These are phyloP conservation scores for Euzetes globulus DNA, from an alignment of 2,888 invertebrate species.

Conservation along the genomic window DNA sequence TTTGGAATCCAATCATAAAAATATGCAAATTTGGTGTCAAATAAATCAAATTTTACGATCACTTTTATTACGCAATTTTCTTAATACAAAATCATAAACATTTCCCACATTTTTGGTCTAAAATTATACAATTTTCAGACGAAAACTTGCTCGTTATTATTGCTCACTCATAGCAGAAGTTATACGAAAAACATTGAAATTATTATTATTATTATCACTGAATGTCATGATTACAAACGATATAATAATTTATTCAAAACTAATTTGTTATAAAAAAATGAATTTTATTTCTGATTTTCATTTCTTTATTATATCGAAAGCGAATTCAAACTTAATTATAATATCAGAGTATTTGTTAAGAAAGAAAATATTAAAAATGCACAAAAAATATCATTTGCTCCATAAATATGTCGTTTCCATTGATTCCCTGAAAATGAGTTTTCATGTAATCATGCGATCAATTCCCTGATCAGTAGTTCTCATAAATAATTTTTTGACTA, in stretches of 20 bases:
- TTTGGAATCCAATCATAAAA: no score
- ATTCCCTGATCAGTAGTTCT: not conserved
- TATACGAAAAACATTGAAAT: not conserved
- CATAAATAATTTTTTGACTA: no score
- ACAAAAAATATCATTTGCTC: no score
- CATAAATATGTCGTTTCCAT: no score
- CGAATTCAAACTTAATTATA: not conserved
- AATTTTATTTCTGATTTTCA: not conserved
- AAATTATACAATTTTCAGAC: not conserved
- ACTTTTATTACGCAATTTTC: not conserved
- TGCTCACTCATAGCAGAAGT: not conserved
- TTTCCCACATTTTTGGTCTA: no score
- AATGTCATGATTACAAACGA: not conserved
- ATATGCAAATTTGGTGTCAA: not conserved
- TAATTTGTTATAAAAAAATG: not conserved
- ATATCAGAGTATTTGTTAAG: no score
- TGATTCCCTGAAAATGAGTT: not conserved
- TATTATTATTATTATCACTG: not conserved
- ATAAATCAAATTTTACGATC: not conserved
- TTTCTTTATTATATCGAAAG: not conserved
- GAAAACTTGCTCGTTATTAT: not conserved
- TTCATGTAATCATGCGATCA: slow-evolving; percentile 1
- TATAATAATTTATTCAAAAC: not conserved
- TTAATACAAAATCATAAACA: not conserved
- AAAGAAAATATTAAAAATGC: no score